Evolutionary conservation across 2,888 invertebrate species (phyloP).

Genomic region (Clitarchus hookeri): DNA sequence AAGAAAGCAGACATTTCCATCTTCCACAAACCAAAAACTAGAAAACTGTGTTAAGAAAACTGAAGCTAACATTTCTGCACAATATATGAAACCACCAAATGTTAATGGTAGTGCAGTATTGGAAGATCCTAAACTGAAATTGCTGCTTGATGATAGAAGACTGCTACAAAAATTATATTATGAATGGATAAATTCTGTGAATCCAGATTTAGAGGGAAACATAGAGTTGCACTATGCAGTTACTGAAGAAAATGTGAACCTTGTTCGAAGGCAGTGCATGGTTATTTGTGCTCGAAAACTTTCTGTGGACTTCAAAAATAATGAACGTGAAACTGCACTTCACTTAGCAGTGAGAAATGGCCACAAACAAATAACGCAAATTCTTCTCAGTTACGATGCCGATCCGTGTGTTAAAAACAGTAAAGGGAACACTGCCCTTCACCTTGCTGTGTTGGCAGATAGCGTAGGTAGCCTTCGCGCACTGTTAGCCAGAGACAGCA

Average conservation of each 20-base stretch:
- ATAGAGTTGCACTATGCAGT: background rate
- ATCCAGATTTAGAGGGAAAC: background rate
- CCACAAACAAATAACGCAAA: background rate
- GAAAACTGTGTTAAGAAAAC: background rate
- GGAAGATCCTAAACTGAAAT: background rate
- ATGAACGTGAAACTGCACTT: background rate
- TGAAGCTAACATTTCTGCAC: background rate
- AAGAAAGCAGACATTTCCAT: background rate
- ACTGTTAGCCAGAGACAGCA: background rate
- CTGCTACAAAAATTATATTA: background rate
- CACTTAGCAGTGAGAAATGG: background rate
- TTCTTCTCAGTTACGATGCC: background rate
- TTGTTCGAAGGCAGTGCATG: constrained; percentile 6
- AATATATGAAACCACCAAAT: background rate
- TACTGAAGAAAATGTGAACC: background rate
- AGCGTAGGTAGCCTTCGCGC: background rate
- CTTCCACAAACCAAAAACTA: background rate
- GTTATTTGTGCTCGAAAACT: background rate
- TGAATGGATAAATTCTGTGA: background rate
- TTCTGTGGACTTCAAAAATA: background rate
- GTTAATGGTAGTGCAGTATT: background rate
- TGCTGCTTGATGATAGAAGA: background rate
- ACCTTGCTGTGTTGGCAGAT: background rate
- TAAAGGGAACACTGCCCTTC: background rate
- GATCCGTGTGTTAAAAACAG: background rate